phyloP scores from a whole-genome alignment of 2,888 invertebrate genomes.

The Apomyelois bistriatella region DNA sequence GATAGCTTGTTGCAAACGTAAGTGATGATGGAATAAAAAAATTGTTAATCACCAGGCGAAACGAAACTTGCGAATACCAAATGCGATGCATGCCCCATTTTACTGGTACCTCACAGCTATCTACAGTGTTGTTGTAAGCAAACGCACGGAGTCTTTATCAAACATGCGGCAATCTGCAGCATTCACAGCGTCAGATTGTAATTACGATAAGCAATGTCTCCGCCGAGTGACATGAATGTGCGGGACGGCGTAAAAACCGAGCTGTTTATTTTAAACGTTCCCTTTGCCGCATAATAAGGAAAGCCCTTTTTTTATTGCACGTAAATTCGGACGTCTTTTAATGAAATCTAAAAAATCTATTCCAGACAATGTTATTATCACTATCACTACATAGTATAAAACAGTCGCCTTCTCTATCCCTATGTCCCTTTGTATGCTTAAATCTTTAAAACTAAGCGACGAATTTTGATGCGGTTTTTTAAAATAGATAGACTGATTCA shows the following conservation, averaged over 20 bases:
- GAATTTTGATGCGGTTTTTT: too few relatives aligned
- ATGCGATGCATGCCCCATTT: too few relatives aligned
- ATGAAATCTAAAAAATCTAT: background rate
- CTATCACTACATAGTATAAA: too few relatives aligned
- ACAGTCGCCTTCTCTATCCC: too few relatives aligned
- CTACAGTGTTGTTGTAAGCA: conserved; percentile 11
- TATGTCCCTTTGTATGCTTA: too few relatives aligned
- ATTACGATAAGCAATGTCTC: conserved; percentile 45
- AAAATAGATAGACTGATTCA: too few relatives aligned
- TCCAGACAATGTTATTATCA: too few relatives aligned
- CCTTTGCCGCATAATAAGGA: conserved; percentile 14
- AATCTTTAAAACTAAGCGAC: too few relatives aligned
- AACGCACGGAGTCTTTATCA: conserved; percentile 28
- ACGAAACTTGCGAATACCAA: too few relatives aligned
- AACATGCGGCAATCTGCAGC: conserved; percentile 39
- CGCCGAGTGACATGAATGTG: conserved; percentile 41
- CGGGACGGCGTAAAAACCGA: conserved; percentile 31
- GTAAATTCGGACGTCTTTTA: background rate
- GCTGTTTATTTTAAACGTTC: conserved; percentile 26
- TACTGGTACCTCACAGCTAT: background rate
- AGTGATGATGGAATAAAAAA: too few relatives aligned
- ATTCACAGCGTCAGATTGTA: conserved; percentile 46
- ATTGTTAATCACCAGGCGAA: too few relatives aligned
- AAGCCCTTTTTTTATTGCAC: background rate
- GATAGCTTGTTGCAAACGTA: too few relatives aligned